Evolutionary conservation across 2,888 invertebrate species (phyloP), one percentile per base, ranked within the genome.

Genomic region (Pecten maximus): DNA sequence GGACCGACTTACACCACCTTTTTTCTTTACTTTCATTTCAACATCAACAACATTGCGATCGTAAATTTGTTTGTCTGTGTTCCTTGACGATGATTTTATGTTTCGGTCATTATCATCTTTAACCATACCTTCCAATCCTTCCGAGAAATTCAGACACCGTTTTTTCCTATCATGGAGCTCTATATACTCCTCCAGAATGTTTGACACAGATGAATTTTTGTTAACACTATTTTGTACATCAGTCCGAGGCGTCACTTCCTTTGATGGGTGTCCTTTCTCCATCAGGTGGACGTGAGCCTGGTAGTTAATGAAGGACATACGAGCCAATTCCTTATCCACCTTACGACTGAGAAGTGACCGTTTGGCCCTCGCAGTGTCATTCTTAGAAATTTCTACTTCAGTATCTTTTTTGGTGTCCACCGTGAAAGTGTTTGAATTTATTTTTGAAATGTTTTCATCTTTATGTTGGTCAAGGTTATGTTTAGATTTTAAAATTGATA

Each of bases 251-350:
- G 40, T 50, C 40, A 35, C 40, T 15, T 54, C 89, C 40, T 89
- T 50, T 3, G 28, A 44, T 10, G 8, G 12, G 28, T 74, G 74
- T 35, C 16, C 74, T 3, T 35, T 74, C 28, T 74, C 74, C 74
- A 74, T 74, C 23, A 88, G 87, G 74, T 92, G 88, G 12, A 88
- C 48, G 16, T 90, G 90, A 87, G 91, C 91, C 40, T 91, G 88
- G 74, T 89, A 90, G 74, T 92, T 92, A 35, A 88, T 89, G 40
- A 87, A 88, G 2, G 91, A 92, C 91, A 91, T 90, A 28, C 87
- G 60, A 12, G 91, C 88, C 19, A 92, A 87, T 89, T 92, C 90
- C 15, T 92, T 89, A 87, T 92, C 90, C 0, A 89, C 91, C 74
- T 88, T 40, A 35, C 87, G 86, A 60, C 90, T 88, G 23, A 89